These are phyloP conservation scores for Alitta virens DNA, from an alignment of 2,888 invertebrate species.

Conservation along the genomic window DNA sequence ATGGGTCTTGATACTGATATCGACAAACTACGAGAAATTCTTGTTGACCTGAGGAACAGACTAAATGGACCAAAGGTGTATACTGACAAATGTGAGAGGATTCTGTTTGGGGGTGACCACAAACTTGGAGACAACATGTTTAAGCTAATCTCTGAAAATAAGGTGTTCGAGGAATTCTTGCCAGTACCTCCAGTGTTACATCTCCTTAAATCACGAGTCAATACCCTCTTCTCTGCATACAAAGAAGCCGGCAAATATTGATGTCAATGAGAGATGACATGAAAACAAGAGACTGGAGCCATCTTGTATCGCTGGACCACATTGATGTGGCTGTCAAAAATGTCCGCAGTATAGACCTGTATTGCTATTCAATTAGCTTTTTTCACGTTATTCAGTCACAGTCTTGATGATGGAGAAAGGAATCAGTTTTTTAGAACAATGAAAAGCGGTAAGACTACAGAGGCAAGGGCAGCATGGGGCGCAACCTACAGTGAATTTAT, in stretches of 20 bases:
- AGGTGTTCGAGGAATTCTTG: constrained; percentile 16
- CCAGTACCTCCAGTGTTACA: constrained; percentile 3
- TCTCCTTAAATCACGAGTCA: neutral
- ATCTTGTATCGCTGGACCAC: neutral
- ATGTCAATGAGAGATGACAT: neutral
- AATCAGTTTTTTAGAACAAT: no score
- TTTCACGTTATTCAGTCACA: neutral
- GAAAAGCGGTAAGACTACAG: neutral
- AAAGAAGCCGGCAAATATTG: neutral
- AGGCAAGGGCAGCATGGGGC: neutral
- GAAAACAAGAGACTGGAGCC: neutral
- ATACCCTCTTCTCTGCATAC: neutral
- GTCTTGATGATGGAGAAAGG: neutral
- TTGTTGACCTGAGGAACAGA: constrained; percentile 24
- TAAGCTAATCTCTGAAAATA: constrained; percentile 6
- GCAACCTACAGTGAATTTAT: neutral
- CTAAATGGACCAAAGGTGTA: neutral
- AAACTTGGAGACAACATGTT: constrained; percentile 25
- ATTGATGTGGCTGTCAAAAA: neutral
- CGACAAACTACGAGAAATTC: neutral
- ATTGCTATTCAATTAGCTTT: constrained; percentile 1
- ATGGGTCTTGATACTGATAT: constrained; percentile 27
- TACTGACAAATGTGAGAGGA: constrained; percentile 4
- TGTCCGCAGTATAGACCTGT: constrained; percentile 8
- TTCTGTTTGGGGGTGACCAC: constrained; percentile 26